phyloP scores from a whole-genome alignment of 2,113 vertebrate genomes.

The Gambusia affinis region DNA sequence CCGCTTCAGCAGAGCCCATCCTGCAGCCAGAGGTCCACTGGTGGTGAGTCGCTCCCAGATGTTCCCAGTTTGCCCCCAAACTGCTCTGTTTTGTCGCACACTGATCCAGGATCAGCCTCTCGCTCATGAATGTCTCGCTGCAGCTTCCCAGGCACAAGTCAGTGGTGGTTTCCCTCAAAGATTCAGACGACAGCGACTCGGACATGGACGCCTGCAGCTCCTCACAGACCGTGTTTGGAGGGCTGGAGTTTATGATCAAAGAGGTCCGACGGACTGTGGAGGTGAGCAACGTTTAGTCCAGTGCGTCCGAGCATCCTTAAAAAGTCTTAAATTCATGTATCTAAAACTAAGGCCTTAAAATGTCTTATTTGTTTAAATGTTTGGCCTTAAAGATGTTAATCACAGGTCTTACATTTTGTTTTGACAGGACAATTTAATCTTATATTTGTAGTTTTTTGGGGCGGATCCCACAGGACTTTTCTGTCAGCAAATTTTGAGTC shows the following conservation, averaged over 20 bases:
- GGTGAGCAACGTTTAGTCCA: conserved; percentile 71
- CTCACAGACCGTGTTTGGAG: conserved; percentile 85
- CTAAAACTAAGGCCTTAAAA: no score
- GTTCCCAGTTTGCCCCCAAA: not conserved
- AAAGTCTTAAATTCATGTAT: no score
- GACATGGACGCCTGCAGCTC: conserved; percentile 86
- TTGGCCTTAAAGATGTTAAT: no score
- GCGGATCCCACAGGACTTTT: no score
- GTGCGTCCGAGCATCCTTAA: no score
- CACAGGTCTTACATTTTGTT: no score
- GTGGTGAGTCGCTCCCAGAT: conserved; percentile 65
- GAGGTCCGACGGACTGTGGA: conserved; percentile 95
- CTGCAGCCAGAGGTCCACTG: conserved; percentile 76
- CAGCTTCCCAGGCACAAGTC: conserved; percentile 95
- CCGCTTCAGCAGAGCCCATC: conserved; percentile 85
- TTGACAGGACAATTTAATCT: no score
- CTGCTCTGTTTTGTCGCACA: not conserved
- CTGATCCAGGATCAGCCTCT: not conserved
- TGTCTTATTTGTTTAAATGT: no score
- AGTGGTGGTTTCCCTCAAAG: conserved; percentile 93
- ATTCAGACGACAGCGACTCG: conserved; percentile 95
- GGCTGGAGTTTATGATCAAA: conserved; percentile 98
- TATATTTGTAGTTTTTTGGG: no score
- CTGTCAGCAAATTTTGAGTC: no score
- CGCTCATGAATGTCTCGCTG: not conserved